Base-by-base conservation (phyloP, 1,140 invertebrate genomes). In the Cotesia glomerata region DNA sequence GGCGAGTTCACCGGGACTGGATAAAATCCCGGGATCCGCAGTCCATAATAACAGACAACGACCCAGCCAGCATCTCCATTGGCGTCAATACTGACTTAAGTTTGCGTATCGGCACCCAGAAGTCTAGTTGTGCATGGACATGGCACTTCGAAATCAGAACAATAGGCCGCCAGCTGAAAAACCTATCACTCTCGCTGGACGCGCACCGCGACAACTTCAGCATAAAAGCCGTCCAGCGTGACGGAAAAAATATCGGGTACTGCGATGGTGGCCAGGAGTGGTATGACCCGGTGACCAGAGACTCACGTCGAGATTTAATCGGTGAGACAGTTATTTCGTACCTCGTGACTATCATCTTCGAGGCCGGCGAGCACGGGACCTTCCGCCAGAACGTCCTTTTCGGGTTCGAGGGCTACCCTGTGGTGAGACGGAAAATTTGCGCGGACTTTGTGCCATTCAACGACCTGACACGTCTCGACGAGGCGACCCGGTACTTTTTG, bases 321-420 rank as follows among this genome's bases (percentile, higher is more conserved):
- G 36, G 18, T 32, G 39, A 45, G n/a, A 9, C 14, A 52, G 18
- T 66, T 11, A 66, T 64, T 4, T 63, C 54, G 14, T 71, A 74
- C 14, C 36, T 11, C 34, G 87, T 95, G 0, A 91, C 90, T 75
- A 88, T 96, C 35, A 85, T 86, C 35, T 96, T 95, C 81, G 88
- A 88, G 49, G 92, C 93, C 0, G 89, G 91, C 66, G 91, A 93
- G 69, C 95, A 93, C 82, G 94, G 94, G 32, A 95, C 93, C 3
- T 96, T 95, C 79, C 88, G 92, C 1, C 94, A 96, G 82, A 90
- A 92, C 1, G 85, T 96, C 4, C 90, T 95, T 0, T 94, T 96
- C 84, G 93, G 94, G 82, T 93, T 95, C 83, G 92, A 92, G 1
- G 83, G 82, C 51, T 91, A 93, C 64, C 93, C 94, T 0, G 89